These are phyloP conservation scores for Dunckerocampus dactyliophorus DNA, from an alignment of 2,113 vertebrate genomes.

Conservation along the genomic window DNA sequence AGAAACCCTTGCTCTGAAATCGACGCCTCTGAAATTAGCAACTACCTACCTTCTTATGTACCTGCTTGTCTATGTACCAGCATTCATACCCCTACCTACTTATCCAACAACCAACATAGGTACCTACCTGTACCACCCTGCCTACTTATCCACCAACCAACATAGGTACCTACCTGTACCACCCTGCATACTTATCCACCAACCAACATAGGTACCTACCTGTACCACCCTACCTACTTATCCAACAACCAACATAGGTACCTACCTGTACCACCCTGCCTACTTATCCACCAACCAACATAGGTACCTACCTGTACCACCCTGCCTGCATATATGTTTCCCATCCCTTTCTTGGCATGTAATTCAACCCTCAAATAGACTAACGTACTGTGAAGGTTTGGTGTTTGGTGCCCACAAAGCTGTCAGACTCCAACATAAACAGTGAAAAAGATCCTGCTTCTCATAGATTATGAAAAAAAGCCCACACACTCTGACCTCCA, in stretches of 20 bases:
- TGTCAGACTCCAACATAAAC: not conserved
- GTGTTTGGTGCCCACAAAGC: not conserved
- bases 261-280: not conserved
- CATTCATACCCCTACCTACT: not conserved
- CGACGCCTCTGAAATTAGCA: too few relatives aligned
- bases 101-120: not conserved
- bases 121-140: not conserved
- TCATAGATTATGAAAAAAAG: conserved; percentile 2
- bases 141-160: too few relatives aligned
- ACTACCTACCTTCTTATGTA: not conserved
- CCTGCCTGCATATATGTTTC: too few relatives aligned
- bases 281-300: not conserved
- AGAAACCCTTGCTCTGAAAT: too few relatives aligned
- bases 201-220: not conserved
- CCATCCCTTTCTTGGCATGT: too few relatives aligned
- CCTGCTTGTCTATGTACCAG: not conserved
- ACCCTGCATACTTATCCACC: not conserved
- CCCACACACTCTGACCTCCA: conserved; percentile 3
- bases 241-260: too few relatives aligned
- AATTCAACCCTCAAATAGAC: too few relatives aligned
- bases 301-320: not conserved
- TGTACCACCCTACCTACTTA: not conserved
- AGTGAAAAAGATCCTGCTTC: not conserved
- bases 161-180: not conserved
- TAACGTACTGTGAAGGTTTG: not conserved